Conservation (phyloP, 2,113 vertebrate species). For the Struthio camelus region DNA sequence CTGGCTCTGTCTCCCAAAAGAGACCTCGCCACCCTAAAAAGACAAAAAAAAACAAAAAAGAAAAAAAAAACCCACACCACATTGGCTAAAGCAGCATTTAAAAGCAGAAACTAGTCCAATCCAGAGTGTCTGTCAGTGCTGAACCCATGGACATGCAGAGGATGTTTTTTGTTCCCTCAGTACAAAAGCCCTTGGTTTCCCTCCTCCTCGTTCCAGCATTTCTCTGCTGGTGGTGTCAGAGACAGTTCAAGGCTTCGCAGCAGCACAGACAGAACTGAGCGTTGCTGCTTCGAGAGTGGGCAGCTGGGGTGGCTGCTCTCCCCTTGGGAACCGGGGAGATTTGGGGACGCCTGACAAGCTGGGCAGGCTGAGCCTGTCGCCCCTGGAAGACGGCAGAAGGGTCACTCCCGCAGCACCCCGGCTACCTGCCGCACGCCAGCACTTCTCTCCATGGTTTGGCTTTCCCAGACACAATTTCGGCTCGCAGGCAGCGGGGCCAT, state of each 20-base stretch:
- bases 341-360: neutral
- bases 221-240: neutral
- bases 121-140: neutral
- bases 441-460: neutral
- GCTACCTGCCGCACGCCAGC: neutral
- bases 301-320: neutral
- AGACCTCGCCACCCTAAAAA: neutral
- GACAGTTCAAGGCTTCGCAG: slow-evolving; percentile 54
- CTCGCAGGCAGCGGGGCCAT: neutral
- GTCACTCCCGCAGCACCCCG: neutral
- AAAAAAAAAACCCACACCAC: neutral
- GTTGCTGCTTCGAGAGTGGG: neutral
- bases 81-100: neutral
- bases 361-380: neutral
- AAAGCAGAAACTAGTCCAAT: neutral
- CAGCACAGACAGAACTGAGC: neutral
- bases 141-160: neutral
- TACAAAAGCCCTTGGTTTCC: slow-evolving; percentile 37
- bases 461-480: neutral
- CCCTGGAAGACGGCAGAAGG: neutral
- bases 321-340: neutral
- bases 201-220: slow-evolving; percentile 25
- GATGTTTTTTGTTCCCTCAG: slow-evolving; percentile 37
- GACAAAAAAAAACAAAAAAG: neutral
- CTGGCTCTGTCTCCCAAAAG: neutral